Base-by-base conservation (phyloP, 2,113 vertebrate genomes). In the Clupea harengus region DNA sequence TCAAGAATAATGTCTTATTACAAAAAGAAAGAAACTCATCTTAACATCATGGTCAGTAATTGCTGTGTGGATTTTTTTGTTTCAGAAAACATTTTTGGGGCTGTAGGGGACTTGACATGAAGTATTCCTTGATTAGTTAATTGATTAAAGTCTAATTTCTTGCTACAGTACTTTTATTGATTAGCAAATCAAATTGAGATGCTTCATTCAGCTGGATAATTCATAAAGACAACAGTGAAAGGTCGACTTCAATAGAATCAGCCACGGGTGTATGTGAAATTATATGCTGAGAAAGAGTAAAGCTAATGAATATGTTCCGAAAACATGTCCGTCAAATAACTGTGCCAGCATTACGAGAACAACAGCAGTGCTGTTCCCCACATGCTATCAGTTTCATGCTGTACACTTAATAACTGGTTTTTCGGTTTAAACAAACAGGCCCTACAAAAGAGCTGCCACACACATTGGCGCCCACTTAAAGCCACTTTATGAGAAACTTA, bases 161-260 rank as follows among this genome's bases (percentile, higher is more conserved):
- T 78, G 72, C 72, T 78, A 78, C 72, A 78, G 72, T 78, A 78
- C 72, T 32, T 78, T 78, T 32, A 78, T 78, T 78, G 72, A 78
- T 78, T 15, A 78, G 32, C 72, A 4, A 32, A 18, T 78, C 72
- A 78, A 78, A 78, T 78, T 78, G 72, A 78, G 72, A 78, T 44
- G 72, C 32, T 78, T 78, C 72, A 78, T 78, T 78, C 72, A 78
- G 72, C 72, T 11, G 72, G 28, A 39, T 78, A 78, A 78, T 78
- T 78, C 28, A 78, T 18, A 78, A 78, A 39, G 72, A 78, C 15
- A 11, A 15, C 28, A 44, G 11, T 39, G 32, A 78, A 39, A 39
- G 72, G 72, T 32, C 0, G 28, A 78, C 72, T 78, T 39, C 11
- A 13, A 39, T 32, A 17, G 72, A 78, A 32, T 2, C 28, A 32